These are phyloP conservation scores for Agonopterix alstromeriana DNA, from an alignment of 2,888 invertebrate species.

Conservation along the genomic window DNA sequence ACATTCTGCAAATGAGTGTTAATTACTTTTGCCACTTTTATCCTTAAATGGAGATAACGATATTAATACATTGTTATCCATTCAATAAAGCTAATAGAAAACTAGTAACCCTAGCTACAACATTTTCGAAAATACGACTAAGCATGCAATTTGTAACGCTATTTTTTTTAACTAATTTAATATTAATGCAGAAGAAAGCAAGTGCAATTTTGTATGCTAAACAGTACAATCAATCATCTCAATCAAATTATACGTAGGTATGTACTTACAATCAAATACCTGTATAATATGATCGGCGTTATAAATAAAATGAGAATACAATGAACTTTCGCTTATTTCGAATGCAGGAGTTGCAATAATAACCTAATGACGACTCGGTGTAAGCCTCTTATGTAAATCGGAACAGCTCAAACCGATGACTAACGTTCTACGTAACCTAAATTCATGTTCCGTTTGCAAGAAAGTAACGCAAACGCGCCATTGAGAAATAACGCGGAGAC, in stretches of 20 bases:
- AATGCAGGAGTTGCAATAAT: slow-evolving; percentile 24
- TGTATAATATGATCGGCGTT: background rate
- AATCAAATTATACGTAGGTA: background rate
- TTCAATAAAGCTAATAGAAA: too few relatives aligned
- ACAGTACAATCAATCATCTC: background rate
- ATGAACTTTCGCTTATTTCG: slow-evolving; percentile 25
- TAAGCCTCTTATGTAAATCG: slow-evolving; percentile 50
- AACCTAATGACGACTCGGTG: slow-evolving; percentile 27
- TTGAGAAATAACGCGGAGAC: too few relatives aligned
- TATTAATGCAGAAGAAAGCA: too few relatives aligned
- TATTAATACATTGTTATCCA: too few relatives aligned
- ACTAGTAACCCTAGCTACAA: too few relatives aligned
- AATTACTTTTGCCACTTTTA: too few relatives aligned
- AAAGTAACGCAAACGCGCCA: too few relatives aligned
- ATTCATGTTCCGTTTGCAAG: slow-evolving; percentile 47
- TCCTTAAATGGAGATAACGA: too few relatives aligned
- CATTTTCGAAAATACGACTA: too few relatives aligned
- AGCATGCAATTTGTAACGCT: too few relatives aligned
- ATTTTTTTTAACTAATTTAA: too few relatives aligned
- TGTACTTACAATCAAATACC: background rate
- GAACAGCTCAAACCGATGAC: slow-evolving; percentile 39
- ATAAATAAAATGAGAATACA: slow-evolving; percentile 3
- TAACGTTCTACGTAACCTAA: slow-evolving; percentile 37
- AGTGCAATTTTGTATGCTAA: background rate
- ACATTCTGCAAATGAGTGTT: too few relatives aligned